Evolutionary conservation across 2,113 vertebrate species (phyloP), one percentile per base, ranked within the genome.

Genomic region (Ranitomeya variabilis): DNA sequence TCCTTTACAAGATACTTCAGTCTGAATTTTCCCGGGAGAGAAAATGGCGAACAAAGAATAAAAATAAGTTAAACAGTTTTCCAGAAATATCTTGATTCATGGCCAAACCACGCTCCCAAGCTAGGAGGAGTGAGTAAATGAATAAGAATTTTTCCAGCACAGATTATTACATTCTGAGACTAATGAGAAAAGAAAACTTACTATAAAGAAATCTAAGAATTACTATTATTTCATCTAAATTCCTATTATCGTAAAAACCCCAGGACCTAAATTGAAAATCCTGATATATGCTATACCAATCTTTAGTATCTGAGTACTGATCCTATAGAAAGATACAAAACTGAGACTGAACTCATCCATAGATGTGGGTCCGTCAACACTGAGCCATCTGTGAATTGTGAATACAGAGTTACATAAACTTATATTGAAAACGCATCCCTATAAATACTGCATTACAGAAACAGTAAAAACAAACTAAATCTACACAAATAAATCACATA

Each of bases 1-100:
- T 78, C 97, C 95, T 92, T 96, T 97, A 90, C 92, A 94, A 90
- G 96, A 96, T 80, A 97, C 90, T 92, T 98, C 96, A 89, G 92
- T 92, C 98, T 99, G 93, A 57, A 85, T 67, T 31, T 19, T 83
- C 60, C 59, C 52, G 23, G 83, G 80, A 77, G 26, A 69, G 62
- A 89, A 77, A 77, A 89, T 74, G 81, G 69, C 60, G 79, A 87
- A 77, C 59, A 15, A 55, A 69, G 23, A 55, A 57, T 62, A 73
- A 84, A 55, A 82, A 51, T 59, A 83, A 26, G 69, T 83, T 88
- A 83, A 74, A 76, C 31, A 51, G 71, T 88, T 88, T 88, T 76
- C 81, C 81, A 83, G 80, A 82, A 83, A 83, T 83, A 26, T 45
- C 67, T 83, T 74, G 87, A 88, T 88, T 83, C 62, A 23, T 7